phyloP scores from a whole-genome alignment of 2,888 invertebrate species.

The Seira musarum region DNA sequence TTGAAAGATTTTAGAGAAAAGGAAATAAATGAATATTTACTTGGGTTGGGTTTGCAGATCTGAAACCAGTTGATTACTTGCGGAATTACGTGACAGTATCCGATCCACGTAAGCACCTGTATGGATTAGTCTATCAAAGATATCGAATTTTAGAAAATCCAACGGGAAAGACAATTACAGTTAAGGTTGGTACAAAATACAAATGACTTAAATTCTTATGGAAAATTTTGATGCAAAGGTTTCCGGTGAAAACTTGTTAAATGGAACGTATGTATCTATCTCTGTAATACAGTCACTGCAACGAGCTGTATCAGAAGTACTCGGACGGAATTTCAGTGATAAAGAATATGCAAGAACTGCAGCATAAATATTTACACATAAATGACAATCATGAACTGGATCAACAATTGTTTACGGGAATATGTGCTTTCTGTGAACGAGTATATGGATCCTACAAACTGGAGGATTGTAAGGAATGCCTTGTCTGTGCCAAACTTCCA shows the following conservation, averaged over 20 bases:
- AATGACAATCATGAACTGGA: constrained; percentile 74
- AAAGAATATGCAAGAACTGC: constrained; percentile 70
- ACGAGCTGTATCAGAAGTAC: constrained; percentile 77
- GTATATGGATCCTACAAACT: constrained; percentile 71
- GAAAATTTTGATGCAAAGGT: background rate
- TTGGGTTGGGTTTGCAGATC: too few species aligned
- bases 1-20: too few species aligned
- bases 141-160: constrained; percentile 67
- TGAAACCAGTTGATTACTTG: constrained; percentile 64
- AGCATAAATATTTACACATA: constrained; percentile 42
- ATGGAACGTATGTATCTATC: too few species aligned
- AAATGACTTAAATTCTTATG: background rate
- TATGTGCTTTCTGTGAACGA: constrained; percentile 85
- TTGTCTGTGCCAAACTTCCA: constrained; percentile 51
- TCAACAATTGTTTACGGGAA: constrained; percentile 77
- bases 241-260: too few species aligned
- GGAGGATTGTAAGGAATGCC: constrained; percentile 63
- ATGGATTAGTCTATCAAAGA: constrained; percentile 66
- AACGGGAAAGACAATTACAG: constrained; percentile 61
- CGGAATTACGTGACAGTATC: constrained; percentile 61
- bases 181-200: constrained; percentile 24
- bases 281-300: constrained; percentile 75
- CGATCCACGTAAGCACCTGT: constrained; percentile 64
- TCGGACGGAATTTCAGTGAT: constrained; percentile 78
- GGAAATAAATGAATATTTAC: background rate